Conservation (phyloP, 2,797 vertebrate genomes). For the Crocidura indochinensis region DNA sequence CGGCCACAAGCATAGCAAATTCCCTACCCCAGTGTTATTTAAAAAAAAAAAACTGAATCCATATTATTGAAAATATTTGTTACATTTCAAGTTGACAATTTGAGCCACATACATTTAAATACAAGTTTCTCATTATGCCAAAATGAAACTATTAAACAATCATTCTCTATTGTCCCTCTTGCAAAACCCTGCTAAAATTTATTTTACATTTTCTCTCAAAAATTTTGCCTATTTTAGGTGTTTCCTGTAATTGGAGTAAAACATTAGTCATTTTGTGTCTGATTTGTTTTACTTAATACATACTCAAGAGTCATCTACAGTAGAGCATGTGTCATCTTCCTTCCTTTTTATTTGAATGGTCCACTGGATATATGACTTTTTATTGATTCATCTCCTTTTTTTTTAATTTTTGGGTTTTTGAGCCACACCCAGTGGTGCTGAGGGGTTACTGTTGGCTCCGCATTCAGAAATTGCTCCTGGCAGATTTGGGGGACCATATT, state of each 20-base stretch:
- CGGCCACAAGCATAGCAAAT: no score
- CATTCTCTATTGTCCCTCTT: neutral
- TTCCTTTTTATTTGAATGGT: neutral
- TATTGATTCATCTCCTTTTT: neutral
- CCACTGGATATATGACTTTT: neutral
- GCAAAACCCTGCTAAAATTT: no score
- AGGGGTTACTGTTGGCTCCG: no score
- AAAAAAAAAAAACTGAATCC: no score
- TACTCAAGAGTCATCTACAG: neutral
- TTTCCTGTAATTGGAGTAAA: neutral
- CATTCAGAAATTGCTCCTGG: no score
- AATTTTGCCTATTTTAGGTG: neutral
- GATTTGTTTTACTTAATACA: neutral
- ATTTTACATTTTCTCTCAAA: neutral
- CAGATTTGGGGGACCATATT: no score
- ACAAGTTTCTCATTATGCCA: neutral
- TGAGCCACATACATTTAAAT: neutral
- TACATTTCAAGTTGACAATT: neutral
- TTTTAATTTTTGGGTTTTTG: no score
- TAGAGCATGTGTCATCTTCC: neutral
- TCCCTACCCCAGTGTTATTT: no score
- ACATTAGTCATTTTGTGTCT: conserved; percentile 15
- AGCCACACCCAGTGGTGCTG: no score
- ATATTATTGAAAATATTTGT: neutral
- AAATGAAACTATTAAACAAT: neutral